Conservation (phyloP, 37 sponge, comb jelly and placozoan species). For the Axinella damicornis region DNA sequence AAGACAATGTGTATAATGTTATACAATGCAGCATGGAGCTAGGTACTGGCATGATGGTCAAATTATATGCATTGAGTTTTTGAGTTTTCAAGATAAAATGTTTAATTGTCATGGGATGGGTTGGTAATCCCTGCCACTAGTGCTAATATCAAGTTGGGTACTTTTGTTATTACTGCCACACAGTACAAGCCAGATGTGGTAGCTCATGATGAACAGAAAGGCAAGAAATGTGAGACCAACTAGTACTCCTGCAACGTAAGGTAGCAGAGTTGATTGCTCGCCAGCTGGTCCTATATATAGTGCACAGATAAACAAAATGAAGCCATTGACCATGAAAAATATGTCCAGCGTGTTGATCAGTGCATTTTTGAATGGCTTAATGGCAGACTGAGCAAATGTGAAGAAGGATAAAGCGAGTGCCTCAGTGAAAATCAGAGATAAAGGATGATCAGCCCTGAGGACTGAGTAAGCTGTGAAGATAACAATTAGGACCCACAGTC, state of each 20-base stretch:
- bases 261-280: too few relatives aligned
- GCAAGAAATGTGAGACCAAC: slow-evolving; percentile 10
- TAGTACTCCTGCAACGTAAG: too few relatives aligned
- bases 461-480: background rate
- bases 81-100: too few relatives aligned
- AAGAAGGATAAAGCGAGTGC: background rate
- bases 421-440: background rate
- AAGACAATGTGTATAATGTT: too few relatives aligned
- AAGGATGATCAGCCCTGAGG: background rate
- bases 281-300: too few relatives aligned
- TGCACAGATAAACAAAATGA: background rate
- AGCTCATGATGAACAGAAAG: slow-evolving; percentile 3
- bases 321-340: slow-evolving; percentile 2
- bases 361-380: slow-evolving; percentile 19
- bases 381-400: background rate
- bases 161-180: too few relatives aligned
- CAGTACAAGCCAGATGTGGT: slow-evolving; percentile 11
- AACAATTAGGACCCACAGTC: slow-evolving; percentile 19
- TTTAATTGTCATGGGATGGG: too few relatives aligned
- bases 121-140: too few relatives aligned
- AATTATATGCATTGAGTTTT: too few relatives aligned
- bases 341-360: background rate
- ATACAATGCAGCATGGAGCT: too few relatives aligned
- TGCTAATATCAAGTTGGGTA: too few relatives aligned
- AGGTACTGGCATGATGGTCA: too few relatives aligned